Conservation (phyloP, 2,888 invertebrate species). For the Eupsilia transversa region DNA sequence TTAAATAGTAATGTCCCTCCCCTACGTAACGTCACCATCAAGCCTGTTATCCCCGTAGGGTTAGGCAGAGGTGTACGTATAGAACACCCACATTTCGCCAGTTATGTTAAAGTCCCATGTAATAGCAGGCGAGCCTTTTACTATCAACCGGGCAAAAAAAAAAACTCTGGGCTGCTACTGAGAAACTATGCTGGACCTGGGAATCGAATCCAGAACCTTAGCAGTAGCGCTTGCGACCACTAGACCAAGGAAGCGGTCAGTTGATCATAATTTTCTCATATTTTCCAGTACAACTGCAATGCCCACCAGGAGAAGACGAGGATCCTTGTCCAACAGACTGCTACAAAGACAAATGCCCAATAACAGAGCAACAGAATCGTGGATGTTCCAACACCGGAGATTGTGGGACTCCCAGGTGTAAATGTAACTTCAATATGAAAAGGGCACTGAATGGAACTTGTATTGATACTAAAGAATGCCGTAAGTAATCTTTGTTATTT, state of each 20-base stretch:
- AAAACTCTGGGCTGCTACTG: too few species aligned
- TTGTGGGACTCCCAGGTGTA: constrained; percentile 65
- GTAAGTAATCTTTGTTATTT: constrained; percentile 65
- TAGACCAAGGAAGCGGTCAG: background rate
- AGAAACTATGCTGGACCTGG: too few species aligned
- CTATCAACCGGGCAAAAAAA: too few species aligned
- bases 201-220: too few species aligned
- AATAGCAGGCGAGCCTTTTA: too few species aligned
- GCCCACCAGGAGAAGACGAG: constrained; percentile 53
- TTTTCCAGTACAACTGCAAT: constrained; percentile 54
- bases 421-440: constrained; percentile 71
- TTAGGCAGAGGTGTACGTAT: background rate
- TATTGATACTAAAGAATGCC: constrained; percentile 69
- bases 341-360: constrained; percentile 67
- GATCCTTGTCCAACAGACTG: constrained; percentile 63
- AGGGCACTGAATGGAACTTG: constrained; percentile 70
- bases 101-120: too few species aligned
- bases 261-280: background rate
- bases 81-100: background rate
- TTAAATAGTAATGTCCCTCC: background rate
- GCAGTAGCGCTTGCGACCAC: background rate
- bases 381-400: constrained; percentile 28
- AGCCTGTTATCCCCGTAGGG: background rate
- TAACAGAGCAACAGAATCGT: constrained; percentile 40
- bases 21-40: background rate